phyloP scores from a whole-genome alignment of 1,140 invertebrate genomes.

The Micrasema minimum region DNA sequence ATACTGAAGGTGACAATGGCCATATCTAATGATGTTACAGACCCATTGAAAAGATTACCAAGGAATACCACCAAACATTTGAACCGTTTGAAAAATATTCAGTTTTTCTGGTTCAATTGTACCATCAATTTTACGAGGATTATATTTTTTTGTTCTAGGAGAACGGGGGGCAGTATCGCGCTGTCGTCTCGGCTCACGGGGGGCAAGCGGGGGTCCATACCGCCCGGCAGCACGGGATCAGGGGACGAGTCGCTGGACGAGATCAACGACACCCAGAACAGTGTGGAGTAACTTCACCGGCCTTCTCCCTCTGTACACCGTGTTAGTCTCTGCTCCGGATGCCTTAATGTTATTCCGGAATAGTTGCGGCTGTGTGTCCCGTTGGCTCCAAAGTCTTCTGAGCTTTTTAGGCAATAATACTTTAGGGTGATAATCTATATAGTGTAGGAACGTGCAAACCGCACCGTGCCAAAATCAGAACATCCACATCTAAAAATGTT shows the following conservation, averaged over 20 bases:
- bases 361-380: constrained; percentile 2
- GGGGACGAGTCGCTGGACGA: constrained; percentile 70
- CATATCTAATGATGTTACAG: no score
- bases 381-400: constrained; percentile 9
- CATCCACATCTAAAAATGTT: no score
- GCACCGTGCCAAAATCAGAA: no score
- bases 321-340: not conserved
- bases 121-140: constrained; percentile 27
- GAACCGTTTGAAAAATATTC: constrained; percentile 7
- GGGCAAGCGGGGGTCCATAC: constrained; percentile 76
- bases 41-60: no score
- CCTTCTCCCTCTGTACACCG: not conserved
- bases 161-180: constrained; percentile 69
- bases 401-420: constrained; percentile 29
- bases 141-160: constrained; percentile 56
- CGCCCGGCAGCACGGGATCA: constrained; percentile 73
- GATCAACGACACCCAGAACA: constrained; percentile 66
- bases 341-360: constrained; percentile 34
- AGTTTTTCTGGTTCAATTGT: not conserved
- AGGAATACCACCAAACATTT: no score
- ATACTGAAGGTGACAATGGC: no score
- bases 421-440: constrained; percentile 3
- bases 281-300: constrained; percentile 58
- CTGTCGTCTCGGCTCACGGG: constrained; percentile 68
- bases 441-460: no score